A percentile compares a stretch with the other conserved stretches of the same genome.
Evolutionary conservation across 2,797 vertebrate genomes (phyloP).

Genomic region (Graptemys geographica): DNA sequence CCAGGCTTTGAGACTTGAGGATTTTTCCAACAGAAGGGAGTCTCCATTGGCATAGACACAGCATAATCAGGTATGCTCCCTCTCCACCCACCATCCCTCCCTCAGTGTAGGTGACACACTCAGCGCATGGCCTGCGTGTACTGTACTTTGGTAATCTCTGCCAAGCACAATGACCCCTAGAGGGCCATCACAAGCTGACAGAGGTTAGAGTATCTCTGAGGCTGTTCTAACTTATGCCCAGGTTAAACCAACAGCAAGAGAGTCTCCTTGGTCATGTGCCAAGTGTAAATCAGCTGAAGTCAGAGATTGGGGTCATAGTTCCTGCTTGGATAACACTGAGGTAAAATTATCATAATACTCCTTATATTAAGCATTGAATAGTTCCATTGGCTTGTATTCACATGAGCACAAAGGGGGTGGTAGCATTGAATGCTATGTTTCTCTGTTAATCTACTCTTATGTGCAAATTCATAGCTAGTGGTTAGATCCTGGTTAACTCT

Average conservation of each 20-base stretch:
- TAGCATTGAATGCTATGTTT: neutral
- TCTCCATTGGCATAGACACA: neutral
- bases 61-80: neutral
- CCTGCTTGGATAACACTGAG: neutral
- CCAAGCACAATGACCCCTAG: neutral
- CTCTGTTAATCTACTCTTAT: neutral
- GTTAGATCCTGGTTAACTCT: neutral
- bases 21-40: neutral
- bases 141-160: fast-evolving
- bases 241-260: neutral
- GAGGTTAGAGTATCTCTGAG: neutral
- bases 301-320: neutral
- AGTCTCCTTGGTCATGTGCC: neutral
- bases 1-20: neutral
- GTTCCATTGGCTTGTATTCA: neutral
- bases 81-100: fast-evolving
- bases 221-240: neutral
- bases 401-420: neutral
- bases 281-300: neutral
- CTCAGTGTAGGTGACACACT: fast-evolving
- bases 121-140: fast-evolving
- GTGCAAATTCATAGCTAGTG: neutral
- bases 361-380: neutral
- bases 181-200: fast-evolving
- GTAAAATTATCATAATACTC: neutral